These are phyloP conservation scores for Lasaia peninsularis DNA, from an alignment of 1,140 invertebrate species.

Conservation along the genomic window DNA sequence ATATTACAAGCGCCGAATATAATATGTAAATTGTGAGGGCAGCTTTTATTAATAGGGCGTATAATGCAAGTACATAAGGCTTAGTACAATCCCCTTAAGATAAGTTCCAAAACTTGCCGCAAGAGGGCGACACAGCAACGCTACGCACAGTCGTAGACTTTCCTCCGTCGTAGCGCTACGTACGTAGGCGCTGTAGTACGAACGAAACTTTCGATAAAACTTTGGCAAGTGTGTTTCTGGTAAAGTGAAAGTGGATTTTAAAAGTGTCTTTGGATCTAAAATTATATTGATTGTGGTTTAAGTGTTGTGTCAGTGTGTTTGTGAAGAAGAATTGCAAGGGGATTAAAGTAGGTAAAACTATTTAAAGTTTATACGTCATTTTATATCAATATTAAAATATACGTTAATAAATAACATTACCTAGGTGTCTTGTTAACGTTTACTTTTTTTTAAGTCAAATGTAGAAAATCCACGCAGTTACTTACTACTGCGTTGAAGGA, in stretches of 20 bases:
- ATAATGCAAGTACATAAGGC: constrained; percentile 5
- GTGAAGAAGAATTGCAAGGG: neutral
- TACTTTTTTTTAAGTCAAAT: no score
- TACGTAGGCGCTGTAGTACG: constrained; percentile 13
- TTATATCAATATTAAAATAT: no score
- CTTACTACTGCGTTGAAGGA: no score
- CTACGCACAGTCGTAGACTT: constrained; percentile 38
- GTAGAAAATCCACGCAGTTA: no score
- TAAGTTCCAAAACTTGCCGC: constrained; percentile 18
- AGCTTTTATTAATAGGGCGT: constrained; percentile 15
- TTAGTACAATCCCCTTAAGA: neutral
- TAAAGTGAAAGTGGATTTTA: constrained; percentile 13
- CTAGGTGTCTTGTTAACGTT: no score
- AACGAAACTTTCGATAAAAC: constrained; percentile 10
- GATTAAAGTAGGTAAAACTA: neutral
- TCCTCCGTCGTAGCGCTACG: constrained; percentile 32
- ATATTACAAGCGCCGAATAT: neutral
- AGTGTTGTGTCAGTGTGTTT: neutral
- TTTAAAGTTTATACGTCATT: neutral
- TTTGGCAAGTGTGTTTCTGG: neutral
- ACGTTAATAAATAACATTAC: no score
- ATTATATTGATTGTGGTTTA: neutral
- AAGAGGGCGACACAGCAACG: constrained; percentile 27
- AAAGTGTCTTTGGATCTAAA: neutral
- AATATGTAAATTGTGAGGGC: neutral